A percentile compares a stretch with the other conserved stretches of the same genome.
Evolutionary conservation across 2,797 vertebrate species (phyloP).

Genomic region (Oceanodroma leucorhoa): DNA sequence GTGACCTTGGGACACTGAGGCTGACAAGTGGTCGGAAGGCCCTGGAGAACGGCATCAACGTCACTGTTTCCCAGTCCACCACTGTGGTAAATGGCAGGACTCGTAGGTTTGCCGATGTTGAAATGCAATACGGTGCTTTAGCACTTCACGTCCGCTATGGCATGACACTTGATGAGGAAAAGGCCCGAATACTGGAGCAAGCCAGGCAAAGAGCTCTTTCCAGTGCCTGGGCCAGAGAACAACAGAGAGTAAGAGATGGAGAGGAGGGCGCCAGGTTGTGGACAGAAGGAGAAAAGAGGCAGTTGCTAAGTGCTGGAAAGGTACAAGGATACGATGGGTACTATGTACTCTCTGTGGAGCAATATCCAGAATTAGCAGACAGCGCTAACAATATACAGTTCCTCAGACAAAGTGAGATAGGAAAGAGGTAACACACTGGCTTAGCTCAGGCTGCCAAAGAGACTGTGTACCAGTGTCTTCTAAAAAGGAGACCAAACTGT

Average conservation of each 20-base stretch:
- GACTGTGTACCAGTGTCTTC: conserved; percentile 76
- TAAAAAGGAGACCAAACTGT: conserved; percentile 73
- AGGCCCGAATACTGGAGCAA: conserved; percentile 91
- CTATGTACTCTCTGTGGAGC: conserved; percentile 98
- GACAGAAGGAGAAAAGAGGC: conserved; percentile 98
- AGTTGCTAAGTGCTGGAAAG: conserved; percentile 92
- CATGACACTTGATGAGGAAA: conserved; percentile 94
- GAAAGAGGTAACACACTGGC: conserved; percentile 95
- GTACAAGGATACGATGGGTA: conserved; percentile 97
- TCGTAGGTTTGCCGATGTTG: conserved; percentile 95
- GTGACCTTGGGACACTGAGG: conserved; percentile 90
- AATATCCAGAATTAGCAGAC: conserved; percentile 98
- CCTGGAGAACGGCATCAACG: conserved; percentile 95
- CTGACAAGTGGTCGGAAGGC: conserved; percentile 93
- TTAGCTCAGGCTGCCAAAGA: conserved; percentile 84
- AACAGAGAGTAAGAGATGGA: conserved; percentile 91
- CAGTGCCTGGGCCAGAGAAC: conserved; percentile 92
- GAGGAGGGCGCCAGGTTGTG: conserved; percentile 94
- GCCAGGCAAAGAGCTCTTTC: conserved; percentile 93
- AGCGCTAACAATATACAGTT: conserved; percentile 98
- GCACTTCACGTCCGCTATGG: conserved; percentile 95
- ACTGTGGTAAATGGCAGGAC: conserved; percentile 94
- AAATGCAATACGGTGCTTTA: conserved; percentile 88
- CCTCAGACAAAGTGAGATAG: conserved; percentile 97
- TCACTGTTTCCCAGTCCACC: conserved; percentile 96